Percentiles rank a stretch among this genome's conserved stretches.
Conservation (phyloP, 2,113 vertebrate species). For the Antigone vipio region DNA sequence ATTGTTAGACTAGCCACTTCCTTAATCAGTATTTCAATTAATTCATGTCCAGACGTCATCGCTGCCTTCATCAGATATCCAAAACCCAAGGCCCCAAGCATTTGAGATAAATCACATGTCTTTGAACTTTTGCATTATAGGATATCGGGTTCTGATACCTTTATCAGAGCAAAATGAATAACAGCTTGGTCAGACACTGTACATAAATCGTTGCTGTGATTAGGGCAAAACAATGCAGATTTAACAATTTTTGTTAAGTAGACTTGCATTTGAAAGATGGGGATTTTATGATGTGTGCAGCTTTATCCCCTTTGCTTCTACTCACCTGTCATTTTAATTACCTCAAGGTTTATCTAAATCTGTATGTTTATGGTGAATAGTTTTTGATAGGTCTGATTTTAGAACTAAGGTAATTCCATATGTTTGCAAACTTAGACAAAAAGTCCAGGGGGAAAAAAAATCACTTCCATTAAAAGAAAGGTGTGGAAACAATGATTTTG, state of each 20-base stretch:
- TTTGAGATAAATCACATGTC: background rate
- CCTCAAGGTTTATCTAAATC: background rate
- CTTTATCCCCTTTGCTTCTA: background rate
- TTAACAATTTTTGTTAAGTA: background rate
- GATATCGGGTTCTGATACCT: background rate
- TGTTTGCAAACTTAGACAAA: background rate
- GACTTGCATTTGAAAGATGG: background rate
- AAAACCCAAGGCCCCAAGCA: background rate
- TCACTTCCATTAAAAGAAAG: background rate
- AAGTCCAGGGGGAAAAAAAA: background rate
- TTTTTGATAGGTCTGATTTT: background rate
- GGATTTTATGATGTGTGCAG: background rate
- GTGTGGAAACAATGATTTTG: background rate
- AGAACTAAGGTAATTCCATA: background rate
- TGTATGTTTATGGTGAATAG: background rate
- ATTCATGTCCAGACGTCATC: background rate
- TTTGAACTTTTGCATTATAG: background rate
- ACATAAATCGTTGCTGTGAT: background rate
- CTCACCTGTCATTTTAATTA: background rate
- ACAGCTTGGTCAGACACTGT: background rate
- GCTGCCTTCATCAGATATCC: background rate
- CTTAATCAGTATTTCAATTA: slow-evolving; percentile 5
- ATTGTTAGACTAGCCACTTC: background rate
- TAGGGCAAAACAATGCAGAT: background rate
- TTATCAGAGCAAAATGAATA: background rate